phyloP scores from a whole-genome alignment of 2,888 invertebrate genomes.

The Mycalesis mineus region DNA sequence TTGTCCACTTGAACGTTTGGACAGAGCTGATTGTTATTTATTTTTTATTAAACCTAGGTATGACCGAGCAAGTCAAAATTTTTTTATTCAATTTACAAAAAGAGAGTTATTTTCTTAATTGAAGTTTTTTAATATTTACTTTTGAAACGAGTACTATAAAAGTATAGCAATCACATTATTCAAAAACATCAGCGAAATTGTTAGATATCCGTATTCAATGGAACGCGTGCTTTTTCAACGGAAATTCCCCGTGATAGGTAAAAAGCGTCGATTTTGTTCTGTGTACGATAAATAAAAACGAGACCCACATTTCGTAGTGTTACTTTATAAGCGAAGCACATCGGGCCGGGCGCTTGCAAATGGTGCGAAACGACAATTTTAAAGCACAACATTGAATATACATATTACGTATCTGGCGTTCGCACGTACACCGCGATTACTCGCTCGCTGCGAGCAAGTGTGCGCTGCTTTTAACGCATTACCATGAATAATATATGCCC shows the following conservation, averaged over 20 bases:
- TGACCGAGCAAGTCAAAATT: too few relatives aligned
- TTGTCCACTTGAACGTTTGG: too few relatives aligned
- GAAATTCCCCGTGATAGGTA: constrained; percentile 44
- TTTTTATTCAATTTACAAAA: too few relatives aligned
- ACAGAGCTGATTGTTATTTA: too few relatives aligned
- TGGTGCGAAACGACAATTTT: constrained; percentile 74
- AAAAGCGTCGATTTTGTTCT: constrained; percentile 48
- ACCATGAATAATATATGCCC: constrained; percentile 77
- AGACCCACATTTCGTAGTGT: constrained; percentile 54
- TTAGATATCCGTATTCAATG: constrained; percentile 30
- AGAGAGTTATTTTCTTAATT: too few relatives aligned
- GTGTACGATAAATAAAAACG: constrained; percentile 57
- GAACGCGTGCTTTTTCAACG: constrained; percentile 29
- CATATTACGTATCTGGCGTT: constrained; percentile 58
- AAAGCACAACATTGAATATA: constrained; percentile 73
- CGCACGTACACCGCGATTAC: constrained; percentile 70
- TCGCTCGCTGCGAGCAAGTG: constrained; percentile 60
- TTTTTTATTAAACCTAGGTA: too few relatives aligned
- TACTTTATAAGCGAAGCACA: constrained; percentile 70
- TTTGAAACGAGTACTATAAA: constrained; percentile 3
- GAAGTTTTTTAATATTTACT: background rate
- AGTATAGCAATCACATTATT: constrained; percentile 38
- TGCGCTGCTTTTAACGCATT: constrained; percentile 76
- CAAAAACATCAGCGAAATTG: constrained; percentile 35
- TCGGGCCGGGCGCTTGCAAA: constrained; percentile 60